These are phyloP conservation scores for Orthosia incerta DNA, from an alignment of 2,888 invertebrate genomes.

Conservation along the genomic window DNA sequence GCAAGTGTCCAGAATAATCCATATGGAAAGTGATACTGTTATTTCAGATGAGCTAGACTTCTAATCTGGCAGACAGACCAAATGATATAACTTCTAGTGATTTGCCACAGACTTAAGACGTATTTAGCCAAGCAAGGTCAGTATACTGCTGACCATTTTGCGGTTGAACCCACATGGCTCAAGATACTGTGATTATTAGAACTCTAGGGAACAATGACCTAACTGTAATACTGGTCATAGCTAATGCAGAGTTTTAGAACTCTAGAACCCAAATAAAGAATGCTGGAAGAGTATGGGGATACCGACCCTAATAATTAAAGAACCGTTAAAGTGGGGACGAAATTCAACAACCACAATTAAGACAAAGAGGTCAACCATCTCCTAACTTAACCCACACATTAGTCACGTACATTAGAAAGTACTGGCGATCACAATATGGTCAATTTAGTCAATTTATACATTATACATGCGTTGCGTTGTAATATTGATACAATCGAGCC, in stretches of 20 bases:
- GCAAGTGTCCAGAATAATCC: no score
- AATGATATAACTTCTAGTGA: neutral
- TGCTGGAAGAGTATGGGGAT: neutral
- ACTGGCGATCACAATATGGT: conserved; percentile 77
- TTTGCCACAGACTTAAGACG: neutral
- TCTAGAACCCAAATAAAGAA: no score
- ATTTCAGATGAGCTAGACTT: neutral
- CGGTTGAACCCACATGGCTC: no score
- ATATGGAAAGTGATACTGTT: neutral
- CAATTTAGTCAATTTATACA: conserved; percentile 80
- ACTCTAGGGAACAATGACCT: no score
- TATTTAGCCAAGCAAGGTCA: neutral
- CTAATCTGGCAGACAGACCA: neutral
- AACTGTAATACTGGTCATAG: no score
- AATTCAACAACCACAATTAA: neutral
- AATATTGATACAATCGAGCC: conserved; percentile 59
- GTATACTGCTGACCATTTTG: no score
- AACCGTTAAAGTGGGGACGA: neutral
- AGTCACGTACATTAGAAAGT: conserved; percentile 81
- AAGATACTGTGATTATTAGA: no score
- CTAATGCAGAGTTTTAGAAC: neutral
- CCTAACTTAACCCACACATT: conserved; percentile 57
- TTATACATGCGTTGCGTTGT: conserved; percentile 70
- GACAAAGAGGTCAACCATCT: conserved; percentile 20
- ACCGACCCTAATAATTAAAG: neutral